Evolutionary conservation across 2,113 vertebrate species (phyloP), one percentile per base, ranked within the genome.

Genomic region (Buteo buteo): DNA sequence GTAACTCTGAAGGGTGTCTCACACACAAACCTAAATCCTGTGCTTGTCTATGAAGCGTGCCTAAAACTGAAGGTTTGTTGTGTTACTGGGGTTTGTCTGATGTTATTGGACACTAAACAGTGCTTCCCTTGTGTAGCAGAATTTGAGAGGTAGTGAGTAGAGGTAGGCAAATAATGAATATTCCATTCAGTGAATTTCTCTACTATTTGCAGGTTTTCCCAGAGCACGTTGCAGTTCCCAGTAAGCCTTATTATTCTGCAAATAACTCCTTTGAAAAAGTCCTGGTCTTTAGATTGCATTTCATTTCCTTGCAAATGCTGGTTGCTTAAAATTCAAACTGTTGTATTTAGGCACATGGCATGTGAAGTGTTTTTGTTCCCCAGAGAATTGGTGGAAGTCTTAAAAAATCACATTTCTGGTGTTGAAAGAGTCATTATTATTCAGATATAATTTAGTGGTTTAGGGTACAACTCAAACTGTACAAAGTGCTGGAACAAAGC

Each of bases 281-380:
- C 70, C 45, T 77, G 36, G 57, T 97, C 70, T 95, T 91, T 73
- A 94, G 91, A 95, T 82, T 89, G 66, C 40, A 58, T 92, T 95
- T 95, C 28, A 84, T 95, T 94, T 96, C 77, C 52, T 89, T 94
- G 81, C n/a, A 92, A 94, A 95, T 93, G 34, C 25, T 42, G 12
- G 52, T 92, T 94, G 77, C 40, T 97, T 91, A 95, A 94, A 95
- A 96, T 95, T 96, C 95, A 84, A 64, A 89, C 47, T 58, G 73
- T 86, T 94, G 64, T 84, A 89, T 89, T 96, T 94, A 96, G 69
- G 65, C 1, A 0, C 38, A n/a, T 64, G 44, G 40, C 52, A 74
- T 34, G n/a, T 65, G 83, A 96, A 93, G 36, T 45, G 65, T 4
- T 93, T 96, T 92, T 94, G 64, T 72, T 95, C 88, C 81, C 67